Percentiles rank a stretch among this genome's conserved stretches.
Evolutionary conservation across 2,888 invertebrate species (phyloP).

Genomic region (Amphimallon solstitiale): DNA sequence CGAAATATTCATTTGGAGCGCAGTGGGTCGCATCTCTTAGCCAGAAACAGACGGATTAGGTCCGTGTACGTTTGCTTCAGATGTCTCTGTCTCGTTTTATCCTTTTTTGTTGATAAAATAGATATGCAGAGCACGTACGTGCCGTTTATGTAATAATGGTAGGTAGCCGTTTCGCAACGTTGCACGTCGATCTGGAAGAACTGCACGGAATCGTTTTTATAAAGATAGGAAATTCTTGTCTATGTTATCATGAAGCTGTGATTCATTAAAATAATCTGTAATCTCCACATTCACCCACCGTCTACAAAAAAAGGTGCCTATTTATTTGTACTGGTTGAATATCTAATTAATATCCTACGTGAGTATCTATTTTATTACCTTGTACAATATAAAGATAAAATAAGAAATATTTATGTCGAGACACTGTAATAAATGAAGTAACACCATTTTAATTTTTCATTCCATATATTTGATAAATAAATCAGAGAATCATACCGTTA

Average conservation of each 20-base stretch:
- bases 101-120: neutral
- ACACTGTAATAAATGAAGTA: too few relatives aligned
- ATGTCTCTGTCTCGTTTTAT: constrained; percentile 22
- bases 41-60: neutral
- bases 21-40: constrained; percentile 36
- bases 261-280: neutral
- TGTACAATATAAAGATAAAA: too few relatives aligned
- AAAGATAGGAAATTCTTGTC: neutral
- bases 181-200: constrained; percentile 1
- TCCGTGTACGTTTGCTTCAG: constrained; percentile 6
- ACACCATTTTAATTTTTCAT: too few relatives aligned
- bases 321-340: too few relatives aligned
- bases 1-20: constrained; percentile 42
- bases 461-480: too few relatives aligned
- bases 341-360: too few relatives aligned
- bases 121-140: constrained; percentile 12
- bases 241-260: neutral
- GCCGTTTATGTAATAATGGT: constrained; percentile 14
- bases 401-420: too few relatives aligned
- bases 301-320: too few relatives aligned
- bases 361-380: too few relatives aligned
- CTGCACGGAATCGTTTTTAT: constrained; percentile 11
- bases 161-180: neutral
- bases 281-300: neutral
- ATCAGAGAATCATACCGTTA: too few relatives aligned